Conservation (phyloP, 2,888 invertebrate species). For the Callosobruchus maculatus region DNA sequence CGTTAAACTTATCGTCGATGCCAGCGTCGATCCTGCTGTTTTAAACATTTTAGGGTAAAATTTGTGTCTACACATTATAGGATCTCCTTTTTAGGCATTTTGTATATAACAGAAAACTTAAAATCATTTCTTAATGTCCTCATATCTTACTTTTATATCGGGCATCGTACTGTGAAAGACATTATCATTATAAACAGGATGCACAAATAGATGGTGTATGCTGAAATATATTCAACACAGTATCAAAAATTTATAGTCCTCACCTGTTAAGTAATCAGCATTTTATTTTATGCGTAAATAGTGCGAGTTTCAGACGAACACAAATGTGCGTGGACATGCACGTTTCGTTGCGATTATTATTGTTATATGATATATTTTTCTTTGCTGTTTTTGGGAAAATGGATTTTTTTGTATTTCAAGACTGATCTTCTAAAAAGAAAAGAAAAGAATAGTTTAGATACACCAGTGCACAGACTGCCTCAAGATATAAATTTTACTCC, state of each 20-base stretch:
- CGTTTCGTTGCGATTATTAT: background rate
- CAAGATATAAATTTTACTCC: background rate
- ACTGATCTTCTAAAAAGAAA: constrained; percentile 40
- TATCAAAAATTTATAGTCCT: background rate
- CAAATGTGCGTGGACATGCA: background rate
- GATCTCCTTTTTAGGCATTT: background rate
- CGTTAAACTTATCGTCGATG: background rate
- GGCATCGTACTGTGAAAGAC: constrained; percentile 1
- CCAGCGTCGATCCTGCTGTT: background rate
- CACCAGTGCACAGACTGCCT: background rate
- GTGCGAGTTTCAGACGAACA: background rate
- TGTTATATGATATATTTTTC: background rate
- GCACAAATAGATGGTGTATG: constrained; percentile 24
- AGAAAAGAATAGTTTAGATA: constrained; percentile 28
- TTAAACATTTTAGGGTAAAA: constrained; percentile 1
- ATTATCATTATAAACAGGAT: background rate
- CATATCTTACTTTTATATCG: background rate
- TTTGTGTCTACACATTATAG: background rate
- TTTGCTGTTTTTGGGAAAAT: constrained; percentile 10
- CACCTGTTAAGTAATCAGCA: background rate
- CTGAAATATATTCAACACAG: constrained; percentile 1
- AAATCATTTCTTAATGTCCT: background rate
- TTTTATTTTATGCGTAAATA: background rate
- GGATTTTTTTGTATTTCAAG: constrained; percentile 26
- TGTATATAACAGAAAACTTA: background rate